phyloP scores from a whole-genome alignment of 2,888 invertebrate species.

The Leucophora obtusa region DNA sequence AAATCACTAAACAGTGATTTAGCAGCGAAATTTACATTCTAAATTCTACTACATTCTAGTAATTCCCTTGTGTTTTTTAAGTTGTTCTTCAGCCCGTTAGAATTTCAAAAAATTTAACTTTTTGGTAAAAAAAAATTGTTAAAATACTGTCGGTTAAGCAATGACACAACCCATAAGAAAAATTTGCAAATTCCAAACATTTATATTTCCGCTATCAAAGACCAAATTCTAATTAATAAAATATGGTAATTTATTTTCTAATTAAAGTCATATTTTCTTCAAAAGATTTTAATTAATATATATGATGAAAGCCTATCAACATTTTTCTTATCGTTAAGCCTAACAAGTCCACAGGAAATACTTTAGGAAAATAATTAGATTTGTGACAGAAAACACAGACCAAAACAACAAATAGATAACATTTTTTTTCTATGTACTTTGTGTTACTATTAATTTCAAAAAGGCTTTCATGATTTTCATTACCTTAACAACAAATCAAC shows the following conservation, averaged over 20 bases:
- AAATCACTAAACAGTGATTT: too few relatives aligned
- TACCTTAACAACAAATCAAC: slow-evolving; percentile 52
- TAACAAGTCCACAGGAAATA: slow-evolving; percentile 7
- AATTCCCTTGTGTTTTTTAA: too few relatives aligned
- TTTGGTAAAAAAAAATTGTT: too few relatives aligned
- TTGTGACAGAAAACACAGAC: slow-evolving; percentile 2
- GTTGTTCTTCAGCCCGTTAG: too few relatives aligned
- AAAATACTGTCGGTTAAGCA: too few relatives aligned
- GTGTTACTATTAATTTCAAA: neutral
- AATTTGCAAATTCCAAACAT: too few relatives aligned
- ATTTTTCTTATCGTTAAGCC: neutral
- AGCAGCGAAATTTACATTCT: too few relatives aligned
- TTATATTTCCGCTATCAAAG: too few relatives aligned
- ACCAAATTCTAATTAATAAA: too few relatives aligned
- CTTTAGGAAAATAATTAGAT: slow-evolving; percentile 26
- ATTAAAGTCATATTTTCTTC: slow-evolving; percentile 19
- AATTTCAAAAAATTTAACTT: too few relatives aligned
- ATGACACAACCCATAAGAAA: too few relatives aligned
- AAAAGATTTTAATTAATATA: neutral
- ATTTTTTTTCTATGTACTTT: neutral
- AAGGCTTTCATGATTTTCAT: slow-evolving; percentile 46
- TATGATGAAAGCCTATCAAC: slow-evolving; percentile 13
- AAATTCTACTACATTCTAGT: too few relatives aligned
- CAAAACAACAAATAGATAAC: neutral
- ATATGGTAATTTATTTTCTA: neutral